Conservation (phyloP, 2,113 vertebrate species). For the Perccottus glenii region DNA sequence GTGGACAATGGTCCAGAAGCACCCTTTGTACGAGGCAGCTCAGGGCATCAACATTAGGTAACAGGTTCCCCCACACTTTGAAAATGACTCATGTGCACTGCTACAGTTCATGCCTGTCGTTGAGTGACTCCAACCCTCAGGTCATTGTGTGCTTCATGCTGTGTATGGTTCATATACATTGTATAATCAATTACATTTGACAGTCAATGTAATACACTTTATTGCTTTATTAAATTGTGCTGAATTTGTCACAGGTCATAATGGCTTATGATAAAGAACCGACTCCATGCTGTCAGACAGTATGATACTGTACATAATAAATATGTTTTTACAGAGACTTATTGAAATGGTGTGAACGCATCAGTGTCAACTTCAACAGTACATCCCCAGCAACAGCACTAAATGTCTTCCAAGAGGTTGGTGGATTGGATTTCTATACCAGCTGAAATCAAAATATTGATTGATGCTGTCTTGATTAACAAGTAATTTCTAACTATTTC, state of each 20-base stretch:
- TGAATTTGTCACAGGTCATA: too few relatives aligned
- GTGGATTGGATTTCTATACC: neutral
- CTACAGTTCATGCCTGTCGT: neutral
- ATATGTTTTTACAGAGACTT: conserved; percentile 83
- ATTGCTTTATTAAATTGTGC: too few relatives aligned
- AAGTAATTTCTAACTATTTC: neutral
- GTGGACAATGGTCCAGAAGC: conserved; percentile 1
- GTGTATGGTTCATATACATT: too few relatives aligned
- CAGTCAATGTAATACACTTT: too few relatives aligned
- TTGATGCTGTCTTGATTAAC: neutral
- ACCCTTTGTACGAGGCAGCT: conserved; percentile 10
- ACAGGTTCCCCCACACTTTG: neutral
- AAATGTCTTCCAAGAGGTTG: conserved; percentile 93
- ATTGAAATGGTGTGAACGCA: conserved; percentile 95
- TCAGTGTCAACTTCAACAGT: conserved; percentile 86
- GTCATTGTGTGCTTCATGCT: too few relatives aligned
- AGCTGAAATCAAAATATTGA: neutral
- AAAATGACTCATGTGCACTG: neutral
- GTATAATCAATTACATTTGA: too few relatives aligned
- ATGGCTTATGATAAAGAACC: too few relatives aligned
- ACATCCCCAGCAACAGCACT: conserved; percentile 82
- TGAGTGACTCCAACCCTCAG: too few relatives aligned
- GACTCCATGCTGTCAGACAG: too few relatives aligned
- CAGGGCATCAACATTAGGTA: conserved; percentile 28
- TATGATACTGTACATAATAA: neutral